Evolutionary conservation across 2,797 vertebrate species (phyloP).

Genomic region (Acanthiza pusilla): DNA sequence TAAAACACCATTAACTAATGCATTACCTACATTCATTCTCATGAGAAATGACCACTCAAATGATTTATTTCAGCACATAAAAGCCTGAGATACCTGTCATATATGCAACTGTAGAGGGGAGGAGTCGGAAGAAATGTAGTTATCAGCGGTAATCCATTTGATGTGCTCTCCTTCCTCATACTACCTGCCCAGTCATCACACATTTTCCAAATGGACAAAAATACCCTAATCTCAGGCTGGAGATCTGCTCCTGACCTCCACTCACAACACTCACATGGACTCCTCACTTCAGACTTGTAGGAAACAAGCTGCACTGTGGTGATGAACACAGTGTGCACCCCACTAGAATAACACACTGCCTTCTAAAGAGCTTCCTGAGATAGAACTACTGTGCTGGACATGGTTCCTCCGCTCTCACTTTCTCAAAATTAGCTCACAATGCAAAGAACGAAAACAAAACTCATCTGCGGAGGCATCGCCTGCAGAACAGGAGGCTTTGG

Average conservation of each 20-base stretch:
- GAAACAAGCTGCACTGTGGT: neutral
- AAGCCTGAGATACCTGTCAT: neutral
- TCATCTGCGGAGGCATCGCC: neutral
- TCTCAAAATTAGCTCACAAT: neutral
- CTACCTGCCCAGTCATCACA: neutral
- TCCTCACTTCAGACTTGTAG: neutral
- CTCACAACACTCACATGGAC: neutral
- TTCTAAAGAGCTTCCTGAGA: neutral
- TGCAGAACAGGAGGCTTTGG: neutral
- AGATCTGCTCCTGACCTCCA: neutral
- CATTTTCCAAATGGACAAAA: neutral
- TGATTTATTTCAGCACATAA: neutral
- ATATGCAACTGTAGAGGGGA: neutral
- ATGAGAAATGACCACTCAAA: neutral
- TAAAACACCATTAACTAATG: neutral
- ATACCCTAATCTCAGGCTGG: neutral
- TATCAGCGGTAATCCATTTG: neutral
- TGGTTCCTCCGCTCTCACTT: neutral
- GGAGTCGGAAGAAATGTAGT: neutral
- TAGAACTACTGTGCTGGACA: neutral
- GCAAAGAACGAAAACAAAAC: neutral
- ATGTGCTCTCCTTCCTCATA: neutral
- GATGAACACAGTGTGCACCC: rapidly evolving
- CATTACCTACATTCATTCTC: neutral
- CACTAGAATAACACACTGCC: neutral